These are phyloP conservation scores for Cirrhinus mrigala DNA, from an alignment of 2,797 vertebrate genomes.

Conservation along the genomic window DNA sequence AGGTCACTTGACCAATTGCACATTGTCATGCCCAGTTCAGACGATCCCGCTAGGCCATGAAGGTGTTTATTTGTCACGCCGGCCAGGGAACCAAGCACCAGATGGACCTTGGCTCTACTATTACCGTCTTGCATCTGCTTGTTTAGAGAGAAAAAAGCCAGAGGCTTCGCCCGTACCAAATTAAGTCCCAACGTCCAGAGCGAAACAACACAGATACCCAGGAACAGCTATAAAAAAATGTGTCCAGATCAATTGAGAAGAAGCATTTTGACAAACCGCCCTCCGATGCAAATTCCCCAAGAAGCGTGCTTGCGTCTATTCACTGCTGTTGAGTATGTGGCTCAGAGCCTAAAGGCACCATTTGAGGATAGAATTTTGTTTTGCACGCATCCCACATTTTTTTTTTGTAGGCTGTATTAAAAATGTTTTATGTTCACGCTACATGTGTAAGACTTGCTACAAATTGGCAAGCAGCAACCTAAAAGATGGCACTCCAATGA, in stretches of 20 bases:
- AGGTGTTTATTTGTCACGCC: slow-evolving; percentile 37
- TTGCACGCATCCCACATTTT: slow-evolving; percentile 26
- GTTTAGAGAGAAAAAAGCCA: slow-evolving; percentile 11
- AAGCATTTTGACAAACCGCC: slow-evolving; percentile 48
- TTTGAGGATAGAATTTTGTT: slow-evolving; percentile 54
- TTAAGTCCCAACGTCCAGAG: slow-evolving; percentile 35
- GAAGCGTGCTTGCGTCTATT: slow-evolving; percentile 30
- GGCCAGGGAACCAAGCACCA: slow-evolving; percentile 23
- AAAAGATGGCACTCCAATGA: slow-evolving; percentile 51
- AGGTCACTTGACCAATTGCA: slow-evolving; percentile 23
- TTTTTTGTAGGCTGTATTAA: slow-evolving; percentile 40
- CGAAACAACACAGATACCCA: slow-evolving; percentile 33
- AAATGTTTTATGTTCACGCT: slow-evolving; percentile 49
- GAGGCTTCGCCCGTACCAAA: slow-evolving; percentile 18
- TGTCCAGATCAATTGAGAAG: slow-evolving; percentile 49
- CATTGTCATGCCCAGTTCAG: not conserved
- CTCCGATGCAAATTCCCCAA: slow-evolving; percentile 49
- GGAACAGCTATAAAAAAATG: slow-evolving; percentile 49
- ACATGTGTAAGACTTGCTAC: slow-evolving; percentile 53
- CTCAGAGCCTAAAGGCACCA: slow-evolving; percentile 44
- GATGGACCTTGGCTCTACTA: slow-evolving; percentile 34
- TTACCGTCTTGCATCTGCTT: slow-evolving; percentile 22
- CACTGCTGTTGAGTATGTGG: slow-evolving; percentile 38
- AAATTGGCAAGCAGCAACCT: slow-evolving; percentile 55
- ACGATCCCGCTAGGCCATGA: not conserved